Conservation (phyloP, 2,797 vertebrate genomes). For the Pangasius djambal region DNA sequence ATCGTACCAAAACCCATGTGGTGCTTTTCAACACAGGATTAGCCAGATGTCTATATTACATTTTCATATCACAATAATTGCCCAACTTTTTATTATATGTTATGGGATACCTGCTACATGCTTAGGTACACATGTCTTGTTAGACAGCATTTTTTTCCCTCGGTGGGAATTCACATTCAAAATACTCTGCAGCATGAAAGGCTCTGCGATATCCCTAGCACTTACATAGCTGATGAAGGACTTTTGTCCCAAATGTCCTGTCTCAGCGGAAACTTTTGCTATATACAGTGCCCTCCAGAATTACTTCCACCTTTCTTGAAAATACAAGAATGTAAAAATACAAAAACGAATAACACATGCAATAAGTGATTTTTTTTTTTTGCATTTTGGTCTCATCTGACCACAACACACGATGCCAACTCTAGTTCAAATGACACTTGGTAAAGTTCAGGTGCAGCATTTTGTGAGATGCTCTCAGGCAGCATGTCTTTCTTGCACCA, state of each 20-base stretch:
- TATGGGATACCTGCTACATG: neutral
- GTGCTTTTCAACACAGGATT: neutral
- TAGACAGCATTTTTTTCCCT: neutral
- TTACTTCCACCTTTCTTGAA: neutral
- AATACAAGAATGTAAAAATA: neutral
- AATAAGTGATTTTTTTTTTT: neutral
- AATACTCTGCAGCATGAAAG: neutral
- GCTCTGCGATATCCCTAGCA: neutral
- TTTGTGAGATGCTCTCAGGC: neutral
- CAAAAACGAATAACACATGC: neutral
- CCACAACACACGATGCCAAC: neutral
- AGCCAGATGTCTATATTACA: neutral
- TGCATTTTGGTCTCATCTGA: neutral
- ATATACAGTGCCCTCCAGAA: neutral
- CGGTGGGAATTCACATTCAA: neutral
- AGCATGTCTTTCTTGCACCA: neutral
- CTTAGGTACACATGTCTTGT: neutral
- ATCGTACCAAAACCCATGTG: neutral
- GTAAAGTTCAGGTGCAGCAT: neutral
- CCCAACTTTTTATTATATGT: neutral
- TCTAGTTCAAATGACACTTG: neutral
- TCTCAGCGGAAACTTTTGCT: neutral
- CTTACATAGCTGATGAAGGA: neutral
- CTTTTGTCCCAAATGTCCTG: neutral
- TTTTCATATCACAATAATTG: neutral